Evolutionary conservation across 2,113 vertebrate genomes (phyloP).

Genomic region (Xiphophorus couchianus): DNA sequence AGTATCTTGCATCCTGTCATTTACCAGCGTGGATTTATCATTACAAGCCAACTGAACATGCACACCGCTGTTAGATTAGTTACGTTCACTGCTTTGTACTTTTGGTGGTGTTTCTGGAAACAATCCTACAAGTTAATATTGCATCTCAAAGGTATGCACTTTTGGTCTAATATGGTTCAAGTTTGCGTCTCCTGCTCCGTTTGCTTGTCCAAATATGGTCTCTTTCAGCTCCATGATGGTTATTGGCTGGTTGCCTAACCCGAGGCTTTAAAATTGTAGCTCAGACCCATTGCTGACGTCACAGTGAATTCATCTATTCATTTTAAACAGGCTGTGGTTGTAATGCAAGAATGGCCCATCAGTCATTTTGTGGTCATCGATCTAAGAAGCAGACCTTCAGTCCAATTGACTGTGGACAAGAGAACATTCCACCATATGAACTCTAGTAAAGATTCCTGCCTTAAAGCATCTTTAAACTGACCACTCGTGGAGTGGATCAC

Average conservation of each 20-base stretch:
- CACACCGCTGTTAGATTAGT: not conserved
- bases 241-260: not conserved
- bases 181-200: not conserved
- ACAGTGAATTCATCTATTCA: not conserved
- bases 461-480: slow-evolving; percentile 5
- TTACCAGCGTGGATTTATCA: not conserved
- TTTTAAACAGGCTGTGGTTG: not conserved
- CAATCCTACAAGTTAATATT: not conserved
- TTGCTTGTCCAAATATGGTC: not conserved
- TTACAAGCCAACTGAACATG: not conserved
- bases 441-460: not conserved
- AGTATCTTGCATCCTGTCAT: not conserved
- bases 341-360: not conserved
- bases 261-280: slow-evolving; percentile 3
- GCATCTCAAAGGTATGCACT: not conserved
- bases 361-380: not conserved
- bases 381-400: not conserved
- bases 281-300: not conserved
- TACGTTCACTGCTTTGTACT: not conserved
- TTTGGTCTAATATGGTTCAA: not conserved
- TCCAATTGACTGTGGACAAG: not conserved
- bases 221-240: not conserved
- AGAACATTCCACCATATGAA: not conserved
- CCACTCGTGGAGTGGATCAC: not conserved
- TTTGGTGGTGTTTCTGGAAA: not conserved